Conservation (phyloP, 2,797 vertebrate species). For the Lepilemur ruficaudatus region DNA sequence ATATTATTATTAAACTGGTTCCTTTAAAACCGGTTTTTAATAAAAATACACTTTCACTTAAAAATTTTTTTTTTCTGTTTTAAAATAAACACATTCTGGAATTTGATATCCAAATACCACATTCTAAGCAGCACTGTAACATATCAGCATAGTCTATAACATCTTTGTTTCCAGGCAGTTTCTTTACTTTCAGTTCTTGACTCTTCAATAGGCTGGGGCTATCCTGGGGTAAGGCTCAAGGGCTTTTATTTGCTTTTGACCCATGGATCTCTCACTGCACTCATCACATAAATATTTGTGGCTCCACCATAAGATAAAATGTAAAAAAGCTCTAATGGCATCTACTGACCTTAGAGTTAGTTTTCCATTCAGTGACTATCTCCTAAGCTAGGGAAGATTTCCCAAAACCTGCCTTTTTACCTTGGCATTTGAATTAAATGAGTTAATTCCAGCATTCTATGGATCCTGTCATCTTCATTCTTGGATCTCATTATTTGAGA, state of each 20-base stretch:
- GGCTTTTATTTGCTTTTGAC: neutral
- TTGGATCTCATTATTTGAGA: neutral
- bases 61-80: neutral
- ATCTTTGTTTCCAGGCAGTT: neutral
- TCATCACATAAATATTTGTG: neutral
- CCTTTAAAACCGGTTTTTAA: neutral
- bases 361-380: neutral
- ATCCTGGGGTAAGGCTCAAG: neutral
- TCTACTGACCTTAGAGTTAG: neutral
- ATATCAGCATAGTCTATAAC: neutral
- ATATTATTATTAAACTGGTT: neutral
- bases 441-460: neutral
- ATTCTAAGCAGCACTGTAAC: neutral
- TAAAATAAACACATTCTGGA: neutral
- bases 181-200: neutral
- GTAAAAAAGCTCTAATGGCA: neutral
- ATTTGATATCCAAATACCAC: neutral
- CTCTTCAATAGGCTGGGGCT: neutral
- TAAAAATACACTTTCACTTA: neutral
- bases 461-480: neutral
- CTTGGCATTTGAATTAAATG: neutral
- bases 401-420: neutral
- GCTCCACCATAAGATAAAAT: neutral
- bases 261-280: neutral
- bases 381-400: neutral